A percentile compares a stretch with the other conserved stretches of the same genome.
These are phyloP conservation scores for Hemistola chrysoprasaria DNA, from an alignment of 2,888 invertebrate genomes.

Conservation along the genomic window DNA sequence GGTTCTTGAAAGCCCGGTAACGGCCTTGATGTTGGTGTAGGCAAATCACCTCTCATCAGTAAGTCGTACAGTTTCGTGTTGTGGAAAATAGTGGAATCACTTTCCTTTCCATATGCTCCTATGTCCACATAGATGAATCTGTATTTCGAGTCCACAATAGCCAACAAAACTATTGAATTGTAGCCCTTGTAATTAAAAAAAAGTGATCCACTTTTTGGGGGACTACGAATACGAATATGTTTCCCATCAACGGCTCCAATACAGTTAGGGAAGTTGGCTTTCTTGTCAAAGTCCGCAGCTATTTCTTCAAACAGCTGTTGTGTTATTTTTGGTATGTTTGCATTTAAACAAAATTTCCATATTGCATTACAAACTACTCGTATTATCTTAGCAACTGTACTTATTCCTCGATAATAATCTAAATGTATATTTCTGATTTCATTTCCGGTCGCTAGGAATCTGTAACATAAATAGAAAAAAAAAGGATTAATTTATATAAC, in stretches of 20 bases:
- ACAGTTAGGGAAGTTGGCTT: conserved; percentile 31
- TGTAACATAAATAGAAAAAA: conserved; percentile 13
- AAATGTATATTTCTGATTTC: conserved; percentile 23
- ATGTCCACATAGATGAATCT: too few species aligned
- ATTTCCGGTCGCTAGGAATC: conserved; percentile 22
- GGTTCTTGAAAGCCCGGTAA: conserved; percentile 11
- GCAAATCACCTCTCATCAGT: conserved; percentile 22
- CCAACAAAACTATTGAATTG: conserved; percentile 11
- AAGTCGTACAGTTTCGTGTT: conserved; percentile 30
- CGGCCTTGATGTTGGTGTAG: conserved; percentile 22
- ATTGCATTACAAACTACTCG: conserved; percentile 27
- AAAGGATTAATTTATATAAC: too few species aligned
- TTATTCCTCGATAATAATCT: conserved; percentile 27
- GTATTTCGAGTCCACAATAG: conserved; percentile 12
- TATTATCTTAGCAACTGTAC: conserved; percentile 27
- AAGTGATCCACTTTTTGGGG: conserved; percentile 18
- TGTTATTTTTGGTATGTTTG: conserved; percentile 26
- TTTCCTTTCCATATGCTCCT: too few species aligned
- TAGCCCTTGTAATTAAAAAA: conserved; percentile 11
- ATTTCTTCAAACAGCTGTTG: conserved; percentile 26
- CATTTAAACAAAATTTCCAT: conserved; percentile 23
- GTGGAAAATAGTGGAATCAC: conserved; percentile 34
- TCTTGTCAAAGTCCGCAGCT: conserved; percentile 21
- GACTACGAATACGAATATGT: conserved; percentile 28
- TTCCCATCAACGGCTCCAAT: conserved; percentile 29